Evolutionary conservation across 2,888 invertebrate species (phyloP).

Genomic region (Drosophila neoperkinsi): DNA sequence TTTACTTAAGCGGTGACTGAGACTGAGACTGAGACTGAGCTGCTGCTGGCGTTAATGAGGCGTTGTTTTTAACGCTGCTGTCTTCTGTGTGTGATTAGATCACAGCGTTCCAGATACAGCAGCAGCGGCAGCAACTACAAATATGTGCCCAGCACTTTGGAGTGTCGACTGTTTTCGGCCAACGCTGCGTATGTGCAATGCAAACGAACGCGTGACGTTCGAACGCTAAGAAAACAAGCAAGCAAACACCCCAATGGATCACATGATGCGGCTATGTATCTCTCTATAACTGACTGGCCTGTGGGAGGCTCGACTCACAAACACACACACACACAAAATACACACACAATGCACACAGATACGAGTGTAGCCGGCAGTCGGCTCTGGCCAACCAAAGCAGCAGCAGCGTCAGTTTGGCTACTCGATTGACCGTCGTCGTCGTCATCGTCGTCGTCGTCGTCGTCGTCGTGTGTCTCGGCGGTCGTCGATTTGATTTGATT

Average conservation of each 20-base stretch:
- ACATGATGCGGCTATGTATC: conserved; percentile 38
- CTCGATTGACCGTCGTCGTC: conserved; percentile 40
- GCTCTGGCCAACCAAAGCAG: conserved; percentile 22
- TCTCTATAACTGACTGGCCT: conserved; percentile 25
- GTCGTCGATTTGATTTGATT: conserved; percentile 65
- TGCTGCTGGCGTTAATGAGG: conserved; percentile 59
- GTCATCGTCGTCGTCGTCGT: conserved; percentile 1
- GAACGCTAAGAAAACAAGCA: conserved; percentile 65
- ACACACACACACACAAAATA: conserved; percentile 3
- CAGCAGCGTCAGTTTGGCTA: conserved; percentile 61
- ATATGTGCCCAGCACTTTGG: conserved; percentile 57
- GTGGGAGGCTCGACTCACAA: conserved; percentile 65
- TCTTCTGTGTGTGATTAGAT: conserved; percentile 48
- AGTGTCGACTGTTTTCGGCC: conserved; percentile 53
- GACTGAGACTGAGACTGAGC: conserved; percentile 28
- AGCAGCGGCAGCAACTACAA: conserved; percentile 31
- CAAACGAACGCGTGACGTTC: conserved; percentile 67
- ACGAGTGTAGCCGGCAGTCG: conserved; percentile 27
- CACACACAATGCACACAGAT: background rate
- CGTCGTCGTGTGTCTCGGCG: conserved; percentile 33
- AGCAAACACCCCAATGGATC: conserved; percentile 43
- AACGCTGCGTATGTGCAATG: conserved; percentile 72
- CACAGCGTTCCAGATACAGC: conserved; percentile 26
- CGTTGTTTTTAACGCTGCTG: conserved; percentile 29
- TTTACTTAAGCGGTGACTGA: conserved; percentile 47